phyloP scores from a whole-genome alignment of 2,113 vertebrate genomes.

The Perca flavescens region DNA sequence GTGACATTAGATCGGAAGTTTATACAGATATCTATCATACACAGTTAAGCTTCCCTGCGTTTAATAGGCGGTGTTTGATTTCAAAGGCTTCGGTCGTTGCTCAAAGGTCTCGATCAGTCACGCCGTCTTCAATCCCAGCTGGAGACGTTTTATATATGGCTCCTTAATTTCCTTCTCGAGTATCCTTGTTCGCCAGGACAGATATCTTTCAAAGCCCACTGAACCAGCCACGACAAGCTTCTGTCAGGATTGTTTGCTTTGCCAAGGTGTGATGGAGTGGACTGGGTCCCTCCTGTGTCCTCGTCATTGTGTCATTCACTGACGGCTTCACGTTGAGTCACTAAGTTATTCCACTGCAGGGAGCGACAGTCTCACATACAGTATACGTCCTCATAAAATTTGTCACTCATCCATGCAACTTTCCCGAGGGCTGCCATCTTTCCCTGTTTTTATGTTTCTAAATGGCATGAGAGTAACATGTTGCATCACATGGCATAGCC shows the following conservation, averaged over 20 bases:
- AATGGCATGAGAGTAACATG: slow-evolving; percentile 11
- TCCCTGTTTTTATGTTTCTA: slow-evolving; percentile 13
- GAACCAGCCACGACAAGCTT: slow-evolving; percentile 28
- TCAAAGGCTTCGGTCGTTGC: slow-evolving; percentile 39
- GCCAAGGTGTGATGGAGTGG: slow-evolving; percentile 59
- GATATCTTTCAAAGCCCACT: slow-evolving; percentile 49
- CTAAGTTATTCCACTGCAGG: slow-evolving; percentile 51
- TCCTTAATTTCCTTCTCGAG: slow-evolving; percentile 23
- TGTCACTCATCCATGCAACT: slow-evolving; percentile 52
- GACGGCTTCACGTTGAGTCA: slow-evolving; percentile 47
- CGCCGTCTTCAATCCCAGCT: slow-evolving; percentile 33
- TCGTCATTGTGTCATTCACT: slow-evolving; percentile 28
- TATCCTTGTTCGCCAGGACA: slow-evolving; percentile 41
- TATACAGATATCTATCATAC: slow-evolving; percentile 41
- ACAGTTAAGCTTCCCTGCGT: slow-evolving; percentile 9
- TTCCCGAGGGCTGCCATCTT: slow-evolving; percentile 28
- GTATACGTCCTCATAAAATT: slow-evolving; percentile 43
- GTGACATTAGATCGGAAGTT: slow-evolving; percentile 20
- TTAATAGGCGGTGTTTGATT: slow-evolving; percentile 33
- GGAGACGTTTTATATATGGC: slow-evolving; percentile 43
- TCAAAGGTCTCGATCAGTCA: slow-evolving; percentile 28
- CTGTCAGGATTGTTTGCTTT: slow-evolving; percentile 52
- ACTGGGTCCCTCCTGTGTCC: slow-evolving; percentile 40
- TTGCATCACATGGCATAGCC: neutral
- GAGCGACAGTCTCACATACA: slow-evolving; percentile 28